Conservation (phyloP, 2,888 invertebrate species). For the Ormia ochracea region DNA sequence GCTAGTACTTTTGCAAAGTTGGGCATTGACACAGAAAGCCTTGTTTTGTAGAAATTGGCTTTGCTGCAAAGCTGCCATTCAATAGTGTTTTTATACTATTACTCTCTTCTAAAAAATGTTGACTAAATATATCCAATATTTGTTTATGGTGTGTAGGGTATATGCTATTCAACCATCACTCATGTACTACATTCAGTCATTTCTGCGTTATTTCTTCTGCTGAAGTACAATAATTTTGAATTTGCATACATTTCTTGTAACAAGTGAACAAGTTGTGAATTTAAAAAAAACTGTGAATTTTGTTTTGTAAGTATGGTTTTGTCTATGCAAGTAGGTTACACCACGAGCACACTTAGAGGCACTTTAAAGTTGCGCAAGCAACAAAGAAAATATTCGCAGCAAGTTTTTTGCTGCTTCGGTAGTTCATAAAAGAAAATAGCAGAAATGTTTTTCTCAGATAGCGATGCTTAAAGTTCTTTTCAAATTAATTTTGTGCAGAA, state of each 20-base stretch:
- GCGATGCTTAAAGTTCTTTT: neutral
- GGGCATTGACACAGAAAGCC: too few relatives aligned
- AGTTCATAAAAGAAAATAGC: slow-evolving; percentile 33
- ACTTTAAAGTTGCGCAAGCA: slow-evolving; percentile 12
- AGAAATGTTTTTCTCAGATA: neutral
- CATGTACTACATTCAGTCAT: neutral
- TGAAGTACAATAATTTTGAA: neutral
- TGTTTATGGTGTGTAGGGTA: neutral
- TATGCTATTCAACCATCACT: neutral
- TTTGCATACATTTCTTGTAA: neutral
- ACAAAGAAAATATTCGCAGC: slow-evolving; percentile 5
- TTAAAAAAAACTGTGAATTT: neutral
- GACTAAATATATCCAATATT: too few relatives aligned
- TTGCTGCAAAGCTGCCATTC: too few relatives aligned
- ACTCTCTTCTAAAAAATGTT: too few relatives aligned
- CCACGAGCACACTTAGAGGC: slow-evolving; percentile 13
- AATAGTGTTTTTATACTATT: too few relatives aligned
- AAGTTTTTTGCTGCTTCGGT: neutral
- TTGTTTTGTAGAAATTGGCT: too few relatives aligned
- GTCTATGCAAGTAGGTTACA: slow-evolving; percentile 29
- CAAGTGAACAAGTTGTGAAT: neutral
- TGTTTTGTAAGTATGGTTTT: neutral
- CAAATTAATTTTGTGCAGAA: too few relatives aligned
- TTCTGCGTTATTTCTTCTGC: neutral
- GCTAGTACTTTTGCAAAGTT: too few relatives aligned